Percentiles rank a stretch among this genome's conserved stretches.
Conservation (phyloP, 1,140 invertebrate species). For the Meteorus sp. region DNA sequence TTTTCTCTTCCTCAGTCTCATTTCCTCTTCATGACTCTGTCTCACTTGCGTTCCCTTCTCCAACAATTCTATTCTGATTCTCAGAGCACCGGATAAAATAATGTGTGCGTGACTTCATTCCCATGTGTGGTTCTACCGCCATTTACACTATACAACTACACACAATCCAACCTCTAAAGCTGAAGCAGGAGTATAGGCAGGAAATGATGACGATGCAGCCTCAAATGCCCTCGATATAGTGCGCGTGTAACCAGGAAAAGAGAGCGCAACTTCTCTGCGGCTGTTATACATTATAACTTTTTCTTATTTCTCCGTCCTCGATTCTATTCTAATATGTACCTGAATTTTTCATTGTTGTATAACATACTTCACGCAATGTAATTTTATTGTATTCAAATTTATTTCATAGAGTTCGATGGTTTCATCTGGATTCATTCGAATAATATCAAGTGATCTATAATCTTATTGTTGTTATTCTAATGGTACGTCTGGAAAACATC, state of each 20-base stretch:
- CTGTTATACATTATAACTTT: not conserved
- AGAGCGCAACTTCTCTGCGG: not conserved
- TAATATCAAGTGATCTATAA: no score
- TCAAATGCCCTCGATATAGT: conserved; percentile 27
- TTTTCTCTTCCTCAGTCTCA: no score
- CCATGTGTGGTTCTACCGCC: not conserved
- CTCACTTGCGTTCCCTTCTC: conserved; percentile 9
- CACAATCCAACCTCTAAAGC: no score
- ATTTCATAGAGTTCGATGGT: no score
- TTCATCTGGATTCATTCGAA: no score
- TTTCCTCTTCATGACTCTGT: not conserved
- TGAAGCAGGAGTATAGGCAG: conserved; percentile 24
- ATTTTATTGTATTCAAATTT: no score
- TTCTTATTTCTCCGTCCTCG: no score
- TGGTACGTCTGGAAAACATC: no score
- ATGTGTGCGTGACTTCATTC: conserved; percentile 12
- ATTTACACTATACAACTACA: not conserved
- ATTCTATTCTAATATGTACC: no score
- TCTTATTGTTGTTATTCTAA: no score
- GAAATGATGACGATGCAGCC: conserved; percentile 43
- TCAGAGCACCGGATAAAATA: not conserved
- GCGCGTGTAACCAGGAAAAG: conserved; percentile 5
- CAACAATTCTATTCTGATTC: not conserved
- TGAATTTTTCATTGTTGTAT: no score
- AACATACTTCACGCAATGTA: no score